Conservation (phyloP, 2,113 vertebrate genomes). For the Anolis carolinensis region DNA sequence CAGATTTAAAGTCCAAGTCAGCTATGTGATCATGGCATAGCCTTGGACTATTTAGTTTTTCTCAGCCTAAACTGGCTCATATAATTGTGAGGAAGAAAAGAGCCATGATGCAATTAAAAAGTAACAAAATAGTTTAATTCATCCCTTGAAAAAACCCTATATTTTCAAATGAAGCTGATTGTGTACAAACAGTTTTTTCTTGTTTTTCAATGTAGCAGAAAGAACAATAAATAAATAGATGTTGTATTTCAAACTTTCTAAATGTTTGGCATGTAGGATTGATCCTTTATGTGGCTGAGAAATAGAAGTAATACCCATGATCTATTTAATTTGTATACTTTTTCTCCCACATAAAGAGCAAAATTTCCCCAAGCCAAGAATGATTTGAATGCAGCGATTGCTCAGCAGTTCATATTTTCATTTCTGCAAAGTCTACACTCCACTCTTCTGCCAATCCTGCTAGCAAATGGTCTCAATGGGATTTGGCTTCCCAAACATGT, state of each 20-base stretch:
- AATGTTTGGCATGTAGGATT: not conserved
- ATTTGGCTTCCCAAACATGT: conserved; percentile 4
- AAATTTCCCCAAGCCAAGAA: conserved; percentile 41
- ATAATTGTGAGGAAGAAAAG: not conserved
- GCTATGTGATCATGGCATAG: not conserved
- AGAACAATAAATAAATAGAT: not conserved
- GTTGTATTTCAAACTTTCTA: not conserved
- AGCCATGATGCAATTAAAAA: not conserved
- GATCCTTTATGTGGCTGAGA: fast-evolving
- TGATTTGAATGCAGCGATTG: not conserved
- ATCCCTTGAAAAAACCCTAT: not conserved
- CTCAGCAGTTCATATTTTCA: not conserved
- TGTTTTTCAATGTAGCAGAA: not conserved
- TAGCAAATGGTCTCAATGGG: not conserved
- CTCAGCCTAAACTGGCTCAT: not conserved
- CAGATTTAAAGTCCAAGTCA: not conserved
- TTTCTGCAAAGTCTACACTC: not conserved
- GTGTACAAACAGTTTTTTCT: not conserved
- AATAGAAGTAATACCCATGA: not conserved
- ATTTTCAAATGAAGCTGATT: not conserved
- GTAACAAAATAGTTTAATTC: not conserved
- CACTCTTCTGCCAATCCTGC: not conserved
- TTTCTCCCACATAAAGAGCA: conserved; percentile 30
- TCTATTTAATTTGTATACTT: not conserved
- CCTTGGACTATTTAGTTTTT: not conserved